phyloP scores from a whole-genome alignment of 2,888 invertebrate species.

The Ecdyonurus torrentis region DNA sequence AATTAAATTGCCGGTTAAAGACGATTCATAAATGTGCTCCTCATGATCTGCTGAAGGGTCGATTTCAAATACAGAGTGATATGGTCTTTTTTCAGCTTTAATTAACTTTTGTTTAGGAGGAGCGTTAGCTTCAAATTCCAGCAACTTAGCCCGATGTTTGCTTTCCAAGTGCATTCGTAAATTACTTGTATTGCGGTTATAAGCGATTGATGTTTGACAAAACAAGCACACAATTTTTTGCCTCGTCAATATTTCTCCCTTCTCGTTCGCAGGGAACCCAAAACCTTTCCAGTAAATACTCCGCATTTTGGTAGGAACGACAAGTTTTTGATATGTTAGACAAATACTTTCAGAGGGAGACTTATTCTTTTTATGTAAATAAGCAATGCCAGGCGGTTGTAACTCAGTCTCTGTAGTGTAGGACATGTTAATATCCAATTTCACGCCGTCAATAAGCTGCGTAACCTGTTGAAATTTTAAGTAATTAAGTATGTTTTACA shows the following conservation, averaged over 20 bases:
- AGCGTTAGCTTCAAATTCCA: neutral
- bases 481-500: too few species aligned
- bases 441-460: too few species aligned
- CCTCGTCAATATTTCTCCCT: slow-evolving; percentile 25
- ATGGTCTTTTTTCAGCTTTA: neutral
- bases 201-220: slow-evolving; percentile 31
- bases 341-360: neutral
- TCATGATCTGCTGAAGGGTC: too few species aligned
- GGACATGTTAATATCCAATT: too few species aligned
- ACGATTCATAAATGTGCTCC: too few species aligned
- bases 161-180: slow-evolving; percentile 27
- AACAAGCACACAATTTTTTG: slow-evolving; percentile 31
- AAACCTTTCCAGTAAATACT: slow-evolving; percentile 35
- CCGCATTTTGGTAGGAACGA: slow-evolving; percentile 32
- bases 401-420: too few species aligned
- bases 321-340: slow-evolving; percentile 16
- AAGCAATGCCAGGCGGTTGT: too few species aligned
- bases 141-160: neutral
- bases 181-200: slow-evolving; percentile 33
- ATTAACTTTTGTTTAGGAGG: neutral
- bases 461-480: too few species aligned
- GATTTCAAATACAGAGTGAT: neutral
- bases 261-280: slow-evolving; percentile 32
- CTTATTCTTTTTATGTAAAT: too few species aligned
- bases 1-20: too few species aligned